A percentile compares a stretch with the other conserved stretches of the same genome.
These are phyloP conservation scores for Spea multiplicata DNA, from an alignment of 2,113 vertebrate species.

Conservation along the genomic window DNA sequence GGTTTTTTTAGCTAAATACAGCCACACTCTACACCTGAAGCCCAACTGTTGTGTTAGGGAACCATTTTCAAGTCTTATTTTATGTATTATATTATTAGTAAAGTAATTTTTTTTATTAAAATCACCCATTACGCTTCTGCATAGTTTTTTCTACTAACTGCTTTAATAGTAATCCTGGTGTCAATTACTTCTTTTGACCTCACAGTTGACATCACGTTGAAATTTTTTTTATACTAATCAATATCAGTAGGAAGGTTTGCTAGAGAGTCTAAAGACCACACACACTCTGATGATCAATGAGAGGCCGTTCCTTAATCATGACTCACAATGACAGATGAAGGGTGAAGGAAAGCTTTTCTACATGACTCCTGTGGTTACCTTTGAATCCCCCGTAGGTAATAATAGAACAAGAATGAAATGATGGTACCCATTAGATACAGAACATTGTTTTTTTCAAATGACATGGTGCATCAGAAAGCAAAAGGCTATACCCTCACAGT, in stretches of 20 bases:
- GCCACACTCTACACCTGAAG: background rate
- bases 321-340: constrained; percentile 36
- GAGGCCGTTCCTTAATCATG: constrained; percentile 26
- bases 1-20: too few species aligned
- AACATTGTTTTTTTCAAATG: constrained; percentile 28
- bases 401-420: constrained; percentile 32
- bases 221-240: background rate
- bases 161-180: background rate
- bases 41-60: background rate
- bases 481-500: constrained; percentile 21
- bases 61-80: background rate
- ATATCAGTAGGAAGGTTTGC: constrained; percentile 1
- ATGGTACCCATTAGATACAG: constrained; percentile 38
- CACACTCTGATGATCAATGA: constrained; percentile 30
- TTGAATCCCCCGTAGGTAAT: constrained; percentile 31
- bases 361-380: constrained; percentile 36
- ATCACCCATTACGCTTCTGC: background rate
- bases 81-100: background rate
- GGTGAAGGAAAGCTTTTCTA: constrained; percentile 27
- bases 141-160: background rate
- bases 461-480: constrained; percentile 29
- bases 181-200: background rate
- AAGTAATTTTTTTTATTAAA: background rate
- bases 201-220: background rate
- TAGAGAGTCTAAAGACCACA: constrained; percentile 20